Evolutionary conservation across 2,888 invertebrate species (phyloP), one percentile per base, ranked within the genome.

Genomic region (Pilophorus perplexus): DNA sequence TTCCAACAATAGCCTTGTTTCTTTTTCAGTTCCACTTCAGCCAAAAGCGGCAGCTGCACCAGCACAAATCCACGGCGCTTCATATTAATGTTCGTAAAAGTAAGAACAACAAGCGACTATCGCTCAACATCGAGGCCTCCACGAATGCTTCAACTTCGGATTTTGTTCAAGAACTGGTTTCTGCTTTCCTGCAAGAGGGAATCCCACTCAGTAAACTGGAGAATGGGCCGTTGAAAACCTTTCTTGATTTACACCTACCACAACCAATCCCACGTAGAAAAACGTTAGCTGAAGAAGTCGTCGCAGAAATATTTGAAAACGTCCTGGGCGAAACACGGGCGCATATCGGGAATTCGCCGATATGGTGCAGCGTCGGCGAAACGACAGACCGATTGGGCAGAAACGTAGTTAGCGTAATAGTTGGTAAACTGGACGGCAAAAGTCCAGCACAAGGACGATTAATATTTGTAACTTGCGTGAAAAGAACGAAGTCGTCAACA

Each of bases 181-280:
- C 16, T 20, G 22, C 22, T 1, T 46, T 18, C 2, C n/a, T 46
- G n/a, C 12, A 46, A 23, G 46, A 46, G n/a, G 46, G 46, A 22
- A 22, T 46, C 8, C 46, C 22, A 2, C 46, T 46, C 46, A 46
- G 46, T n/a, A 46, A 20, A 46, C 23, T 46, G 16, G 46, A 20
- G 6, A 5, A n/a, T 20, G 46, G 46, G 8, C 46, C 46, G 2
- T 16, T 20, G 22, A 46, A 46, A 20, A 46, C 1, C 3, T 20
- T 46, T n/a, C 22, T 22, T 8, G 22, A n/a, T 2, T 23, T 23
- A 3, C 22, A 46, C 46, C 22, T 46, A 3, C 46, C 46, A 23
- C 12, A 16, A 20, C 46, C 22, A 6, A 46, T 46, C 16, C 46
- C 22, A 12, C 8, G 20, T n/a, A 46, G 46, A n/a, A 20, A 20